Conservation (phyloP, 2,888 invertebrate genomes). For the Crossocerus cetratus region DNA sequence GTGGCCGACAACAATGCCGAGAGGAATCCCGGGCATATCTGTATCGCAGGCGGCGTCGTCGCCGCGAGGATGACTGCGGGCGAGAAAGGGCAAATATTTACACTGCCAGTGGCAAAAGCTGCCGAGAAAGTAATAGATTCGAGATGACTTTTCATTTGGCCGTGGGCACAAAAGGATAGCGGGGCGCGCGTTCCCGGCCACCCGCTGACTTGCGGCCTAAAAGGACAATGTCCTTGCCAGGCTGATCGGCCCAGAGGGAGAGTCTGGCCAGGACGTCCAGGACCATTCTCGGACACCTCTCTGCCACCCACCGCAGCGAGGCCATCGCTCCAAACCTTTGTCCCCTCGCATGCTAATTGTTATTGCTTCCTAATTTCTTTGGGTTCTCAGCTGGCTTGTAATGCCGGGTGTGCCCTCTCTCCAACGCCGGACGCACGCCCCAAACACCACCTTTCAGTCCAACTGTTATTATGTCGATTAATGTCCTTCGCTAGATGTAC, state of each 20-base stretch:
- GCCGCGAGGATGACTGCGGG: neutral
- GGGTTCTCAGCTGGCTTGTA: constrained; percentile 14
- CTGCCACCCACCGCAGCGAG: neutral
- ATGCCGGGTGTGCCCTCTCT: too few relatives aligned
- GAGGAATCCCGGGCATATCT: constrained; percentile 49
- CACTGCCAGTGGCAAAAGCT: constrained; percentile 63
- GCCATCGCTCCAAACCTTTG: constrained; percentile 31
- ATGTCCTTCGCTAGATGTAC: too few relatives aligned
- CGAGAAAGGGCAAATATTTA: constrained; percentile 61
- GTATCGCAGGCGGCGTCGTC: constrained; percentile 43
- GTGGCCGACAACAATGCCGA: constrained; percentile 55
- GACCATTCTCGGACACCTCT: constrained; percentile 39
- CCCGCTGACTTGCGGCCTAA: constrained; percentile 53
- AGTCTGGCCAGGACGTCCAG: constrained; percentile 13
- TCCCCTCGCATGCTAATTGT: constrained; percentile 58
- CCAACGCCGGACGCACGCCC: constrained; percentile 12
- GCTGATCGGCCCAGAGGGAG: constrained; percentile 10
- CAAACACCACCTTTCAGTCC: constrained; percentile 12
- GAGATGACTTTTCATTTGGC: constrained; percentile 66
- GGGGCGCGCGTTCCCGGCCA: constrained; percentile 45
- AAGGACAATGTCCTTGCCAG: constrained; percentile 53
- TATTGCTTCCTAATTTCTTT: constrained; percentile 57
- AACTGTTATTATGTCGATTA: constrained; percentile 7
- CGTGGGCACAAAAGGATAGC: constrained; percentile 52
- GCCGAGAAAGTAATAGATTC: constrained; percentile 63